phyloP scores from a whole-genome alignment of 2,888 invertebrate genomes.

The Thymelicus lineola region DNA sequence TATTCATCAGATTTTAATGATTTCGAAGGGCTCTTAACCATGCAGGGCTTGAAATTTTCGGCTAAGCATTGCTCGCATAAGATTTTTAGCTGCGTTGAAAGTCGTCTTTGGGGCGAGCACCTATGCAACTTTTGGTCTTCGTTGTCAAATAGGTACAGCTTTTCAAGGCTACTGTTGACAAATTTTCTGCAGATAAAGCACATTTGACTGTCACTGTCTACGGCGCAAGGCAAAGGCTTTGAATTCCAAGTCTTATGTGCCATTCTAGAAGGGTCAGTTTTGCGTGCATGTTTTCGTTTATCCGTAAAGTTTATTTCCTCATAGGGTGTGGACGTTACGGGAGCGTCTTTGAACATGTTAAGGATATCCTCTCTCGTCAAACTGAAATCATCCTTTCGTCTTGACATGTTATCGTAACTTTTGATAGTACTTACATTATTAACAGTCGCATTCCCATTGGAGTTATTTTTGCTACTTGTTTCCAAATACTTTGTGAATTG shows the following conservation, averaged over 20 bases:
- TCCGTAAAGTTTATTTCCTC: conserved; percentile 58
- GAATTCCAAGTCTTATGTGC: conserved; percentile 61
- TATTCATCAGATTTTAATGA: conserved; percentile 70
- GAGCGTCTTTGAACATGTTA: conserved; percentile 79
- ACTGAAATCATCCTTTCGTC: conserved; percentile 56
- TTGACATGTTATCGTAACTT: conserved; percentile 50
- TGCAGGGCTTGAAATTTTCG: conserved; percentile 66
- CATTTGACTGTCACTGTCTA: conserved; percentile 63
- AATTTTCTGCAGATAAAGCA: conserved; percentile 73
- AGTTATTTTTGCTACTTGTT: conserved; percentile 61
- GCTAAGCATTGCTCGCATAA: conserved; percentile 71
- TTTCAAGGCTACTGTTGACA: conserved; percentile 64
- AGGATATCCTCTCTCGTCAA: conserved; percentile 73
- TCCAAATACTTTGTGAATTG: conserved; percentile 74
- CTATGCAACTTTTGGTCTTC: conserved; percentile 75
- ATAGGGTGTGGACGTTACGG: conserved; percentile 68
- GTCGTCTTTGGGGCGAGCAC: conserved; percentile 68
- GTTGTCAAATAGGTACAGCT: conserved; percentile 74
- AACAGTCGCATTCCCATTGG: conserved; percentile 58
- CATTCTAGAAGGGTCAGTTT: conserved; percentile 71
- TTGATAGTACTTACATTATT: conserved; percentile 52
- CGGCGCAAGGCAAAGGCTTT: conserved; percentile 60
- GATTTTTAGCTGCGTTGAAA: conserved; percentile 68
- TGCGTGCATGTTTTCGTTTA: conserved; percentile 70
- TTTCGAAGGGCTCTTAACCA: conserved; percentile 70